Base-by-base conservation (phyloP, 2,888 invertebrate genomes). In the Ditylenchus weischeri region DNA sequence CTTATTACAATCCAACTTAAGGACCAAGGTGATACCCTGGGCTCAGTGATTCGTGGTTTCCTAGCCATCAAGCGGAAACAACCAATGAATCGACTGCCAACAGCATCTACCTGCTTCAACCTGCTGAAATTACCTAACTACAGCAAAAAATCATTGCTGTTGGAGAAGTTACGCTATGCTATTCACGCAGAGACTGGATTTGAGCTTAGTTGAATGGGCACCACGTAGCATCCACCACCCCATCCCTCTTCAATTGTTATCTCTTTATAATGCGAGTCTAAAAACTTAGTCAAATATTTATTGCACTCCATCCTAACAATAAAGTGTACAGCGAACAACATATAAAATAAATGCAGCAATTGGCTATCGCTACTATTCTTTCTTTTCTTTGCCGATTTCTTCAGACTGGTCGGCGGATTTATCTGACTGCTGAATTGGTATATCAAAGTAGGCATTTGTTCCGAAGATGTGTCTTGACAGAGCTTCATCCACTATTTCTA, bases 51-150 rank as follows among this genome's bases (percentile, higher is more conserved):
- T 72, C 88, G 96, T 69, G 98, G 96, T 21, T 98, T 98, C 85
- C 93, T 98, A 84, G 94, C 95, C 15, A 93, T 98, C 80, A 88
- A 93, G 62, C 92, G 92, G 83, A 91, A 91, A 83, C 93, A 93
- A 84, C 92, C 93, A 0, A 88, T 92, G 21, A 71, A 75, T 29
- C 69, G 81, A 23, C 87, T 98, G 57, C 96, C 98, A n/a, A 96
- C 98, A 0, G 94, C 95, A 0, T 96, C 96, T 0, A 98, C 98
- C 0, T 99, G 98, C 84, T 98, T 98, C 86, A 99, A 98, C 86
- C 88, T 98, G 51, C 88, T 98, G 58, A 98, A 99, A 84, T 87
- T 94, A 81, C 98, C 98, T 65, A 98, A 96, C 86, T 99, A 98
- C 84, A 93, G 93, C 84, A 93, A 93, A 85, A 91, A 94, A 81